phyloP scores from a whole-genome alignment of 2,888 invertebrate species.

The Pyrgus malvae region DNA sequence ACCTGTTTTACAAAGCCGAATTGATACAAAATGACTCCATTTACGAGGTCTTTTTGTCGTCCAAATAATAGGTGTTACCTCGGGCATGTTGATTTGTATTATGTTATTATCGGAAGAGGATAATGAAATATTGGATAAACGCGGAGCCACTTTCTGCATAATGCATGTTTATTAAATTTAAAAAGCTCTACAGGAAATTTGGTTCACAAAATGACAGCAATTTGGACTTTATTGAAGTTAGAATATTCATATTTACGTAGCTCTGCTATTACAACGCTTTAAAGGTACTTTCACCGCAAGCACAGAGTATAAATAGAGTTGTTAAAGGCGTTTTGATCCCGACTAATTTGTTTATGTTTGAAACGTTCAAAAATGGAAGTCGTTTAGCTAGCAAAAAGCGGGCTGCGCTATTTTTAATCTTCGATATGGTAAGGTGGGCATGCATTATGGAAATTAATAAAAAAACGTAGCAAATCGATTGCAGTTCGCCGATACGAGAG shows the following conservation, averaged over 20 bases:
- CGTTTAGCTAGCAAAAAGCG: conserved; percentile 16
- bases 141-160: conserved; percentile 39
- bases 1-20: conserved; percentile 67
- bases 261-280: conserved; percentile 13
- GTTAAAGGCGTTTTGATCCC: conserved; percentile 25
- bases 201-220: conserved; percentile 14
- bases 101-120: conserved; percentile 57
- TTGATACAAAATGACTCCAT: conserved; percentile 76
- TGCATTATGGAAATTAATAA: conserved; percentile 35
- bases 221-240: conserved; percentile 16
- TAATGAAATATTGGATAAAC: conserved; percentile 65
- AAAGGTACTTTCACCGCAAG: conserved; percentile 19
- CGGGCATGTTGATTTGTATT: conserved; percentile 46
- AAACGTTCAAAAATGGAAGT: conserved; percentile 27
- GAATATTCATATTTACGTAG: conserved; percentile 15
- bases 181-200: conserved; percentile 24
- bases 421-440: conserved; percentile 17
- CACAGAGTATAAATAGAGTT: conserved; percentile 20
- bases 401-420: conserved; percentile 23
- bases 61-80: conserved; percentile 71
- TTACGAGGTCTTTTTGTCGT: conserved; percentile 60
- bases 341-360: conserved; percentile 32
- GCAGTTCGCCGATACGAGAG: conserved; percentile 37
- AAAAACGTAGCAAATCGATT: conserved; percentile 59
- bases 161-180: conserved; percentile 26